Evolutionary conservation across 2,888 invertebrate species (phyloP), one percentile per base, ranked within the genome.

Genomic region (Steromphala cineraria): DNA sequence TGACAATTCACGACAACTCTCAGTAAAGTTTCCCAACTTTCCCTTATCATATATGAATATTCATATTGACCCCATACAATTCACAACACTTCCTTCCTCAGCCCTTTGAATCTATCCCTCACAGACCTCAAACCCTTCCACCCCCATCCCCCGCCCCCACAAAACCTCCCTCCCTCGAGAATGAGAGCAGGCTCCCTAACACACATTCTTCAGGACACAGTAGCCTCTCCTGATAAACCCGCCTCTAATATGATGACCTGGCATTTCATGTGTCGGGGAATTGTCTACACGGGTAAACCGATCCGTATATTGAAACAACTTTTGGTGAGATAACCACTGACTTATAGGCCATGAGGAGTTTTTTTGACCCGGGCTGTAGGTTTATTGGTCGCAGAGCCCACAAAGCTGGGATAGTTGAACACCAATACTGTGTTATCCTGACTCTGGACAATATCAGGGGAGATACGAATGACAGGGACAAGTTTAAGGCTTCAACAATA

Each of bases 401-500:
- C 71, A 31, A 71, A 36, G 19, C 31, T 71, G 71, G 24, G 71
- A 19, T 36, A 31, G 31, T 13, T 71, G 31, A 28, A 36, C 28
- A 31, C 19, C 71, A 31, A 19, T 19, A 19, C 36, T 19, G 7
- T n/a, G 28, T n/a, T 71, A 40, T 71, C 71, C n/a, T n/a, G 24
- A 15, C 71, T 71, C 36, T 71, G 71, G 71, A 19, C 36, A 31
- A 36, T 40, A 31, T 36, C 36, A 71, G 19, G n/a, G 24, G 28
- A 31, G 71, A 71, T 71, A 71, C 19, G 17, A 17, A 8, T 36
- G 36, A 19, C 36, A 71, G 71, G 40, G 71, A 71, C 31, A 71
- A 36, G 31, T 36, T 56, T 56, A 56, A 56, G 24, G 56, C 56
- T 56, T 71, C 71, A 71, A 71, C 71, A 71, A 71, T 71, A 19